Evolutionary conservation across 2,113 vertebrate species (phyloP), one percentile per base, ranked within the genome.

Genomic region (Chiloscyllium plagiosum): DNA sequence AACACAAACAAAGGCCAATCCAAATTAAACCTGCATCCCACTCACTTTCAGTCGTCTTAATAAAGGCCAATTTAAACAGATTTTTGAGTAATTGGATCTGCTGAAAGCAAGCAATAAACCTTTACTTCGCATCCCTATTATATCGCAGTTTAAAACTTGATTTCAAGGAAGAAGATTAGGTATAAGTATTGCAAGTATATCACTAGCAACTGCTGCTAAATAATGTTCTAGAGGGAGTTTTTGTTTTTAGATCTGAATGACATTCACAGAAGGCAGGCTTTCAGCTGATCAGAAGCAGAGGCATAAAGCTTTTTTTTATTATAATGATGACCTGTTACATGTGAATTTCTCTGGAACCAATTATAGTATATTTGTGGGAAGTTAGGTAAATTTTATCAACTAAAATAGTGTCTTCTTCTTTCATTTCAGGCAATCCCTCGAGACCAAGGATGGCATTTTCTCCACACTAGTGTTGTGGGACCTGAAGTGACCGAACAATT

Each of bases 21-120:
- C 97, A 97, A 97, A 97, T 98, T 97, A 98, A 97, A 97, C 96
- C 96, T 97, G 17, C 70, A 78, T 96, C 97, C 97, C 96, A 96
- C 97, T 97, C 96, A 93, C 96, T 96, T 96, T 96, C 96, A 97
- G 93, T 95, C 97, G 97, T 96, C 97, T 97, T 97, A 96, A 96
- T 96, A 97, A 97, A 97, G 97, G 96, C 97, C 97, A 97, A 96
- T 95, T 72, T 95, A 95, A 70, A 33, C n/a, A 93, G 76, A 96
- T 56, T 2, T 96, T 97, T 96, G 89, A 72, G 96, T 96, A 96
- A 96, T 89, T 89, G 47, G 66, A 95, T 72, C 69, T 94, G 5
- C 47, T 95, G 61, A 68, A 96, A 95, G 96, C n/a, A 61, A 96
- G 94, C 68, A 96, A 96, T 96, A 96, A 95, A 96, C 97, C 96